phyloP scores from a whole-genome alignment of 1,140 invertebrate species.

The Thaumatotibia leucotreta region DNA sequence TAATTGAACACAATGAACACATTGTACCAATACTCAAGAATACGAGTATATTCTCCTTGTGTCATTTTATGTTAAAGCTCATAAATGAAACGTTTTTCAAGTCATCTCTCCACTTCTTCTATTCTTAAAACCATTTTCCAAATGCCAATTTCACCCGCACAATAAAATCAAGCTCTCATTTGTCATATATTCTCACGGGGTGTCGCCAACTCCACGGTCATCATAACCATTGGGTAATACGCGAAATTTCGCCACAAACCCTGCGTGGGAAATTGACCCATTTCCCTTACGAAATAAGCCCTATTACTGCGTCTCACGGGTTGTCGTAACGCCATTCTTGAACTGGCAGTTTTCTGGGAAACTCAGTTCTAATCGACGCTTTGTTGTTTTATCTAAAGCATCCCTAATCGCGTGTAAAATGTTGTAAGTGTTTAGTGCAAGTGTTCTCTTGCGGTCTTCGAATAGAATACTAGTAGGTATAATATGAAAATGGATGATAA shows the following conservation, averaged over 20 bases:
- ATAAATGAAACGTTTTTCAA: neutral
- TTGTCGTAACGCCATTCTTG: slow-evolving; percentile 1
- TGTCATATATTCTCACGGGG: neutral
- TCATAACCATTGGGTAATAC: slow-evolving; percentile 3
- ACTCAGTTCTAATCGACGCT: neutral
- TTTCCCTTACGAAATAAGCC: neutral
- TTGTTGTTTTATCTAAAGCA: neutral
- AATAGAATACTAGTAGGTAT: too few species aligned
- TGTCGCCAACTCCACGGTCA: neutral
- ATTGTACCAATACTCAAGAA: too few species aligned
- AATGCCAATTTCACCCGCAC: neutral
- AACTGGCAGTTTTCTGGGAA: neutral
- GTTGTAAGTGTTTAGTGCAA: neutral
- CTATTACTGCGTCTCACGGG: neutral
- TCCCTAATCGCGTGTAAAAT: neutral
- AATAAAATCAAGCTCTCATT: neutral
- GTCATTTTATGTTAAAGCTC: too few species aligned
- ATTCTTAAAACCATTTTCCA: neutral
- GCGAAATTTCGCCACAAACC: slow-evolving; percentile 1
- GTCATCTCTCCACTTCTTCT: neutral
- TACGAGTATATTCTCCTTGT: too few species aligned
- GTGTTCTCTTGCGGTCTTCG: neutral
- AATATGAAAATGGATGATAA: too few species aligned
- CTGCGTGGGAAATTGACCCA: slow-evolving; percentile 5
- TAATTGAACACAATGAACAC: too few species aligned